Base-by-base conservation (phyloP, 2,797 vertebrate genomes). In the Gymnocypris eckloni region DNA sequence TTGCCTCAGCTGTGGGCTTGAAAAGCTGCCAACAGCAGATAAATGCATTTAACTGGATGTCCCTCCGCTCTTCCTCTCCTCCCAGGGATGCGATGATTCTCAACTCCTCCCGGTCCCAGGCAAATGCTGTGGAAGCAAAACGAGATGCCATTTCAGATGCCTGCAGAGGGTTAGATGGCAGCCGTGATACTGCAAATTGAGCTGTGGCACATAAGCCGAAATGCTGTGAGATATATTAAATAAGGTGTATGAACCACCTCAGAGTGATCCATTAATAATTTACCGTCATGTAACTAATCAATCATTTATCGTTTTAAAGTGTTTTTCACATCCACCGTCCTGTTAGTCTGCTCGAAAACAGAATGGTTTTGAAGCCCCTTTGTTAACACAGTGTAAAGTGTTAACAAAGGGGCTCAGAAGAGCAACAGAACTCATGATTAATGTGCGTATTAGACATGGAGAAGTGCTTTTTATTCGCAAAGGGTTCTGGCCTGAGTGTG, bases 21-120 rank as follows among this genome's bases (percentile, higher is more conserved):
- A 76, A 86, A 86, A 88, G 81, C 81, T 86, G 76, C 81, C 84
- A 86, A 81, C 43, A 70, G 69, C 61, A 86, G 87, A 86, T 88
- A 86, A 88, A 82, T 78, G 69, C 66, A 15, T 71, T 87, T 85
- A 82, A 66, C 69, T 67, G 72, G 79, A 80, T 75, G 9, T 59
- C 64, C n/a, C 79, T 52, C 2, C 12, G 67, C 56, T 28, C 78
- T 67, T 54, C 48, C 81, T 56, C 81, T 82, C 20, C 50, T 86
- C 78, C 41, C 15, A n/a, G 56, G 69, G 84, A 86, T 86, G 56
- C 43, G 9, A 67, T 81, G 84, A 81, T 80, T 71, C 69, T 67
- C 52, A 61, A 70, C 41, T 85, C 41, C 67, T 72, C 41, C 41
- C 48, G 84, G 69, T 75, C 70, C 45, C 5, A 4, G 6, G 10